A percentile compares a stretch with the other conserved stretches of the same genome.
These are phyloP conservation scores for Mirounga angustirostris DNA, from an alignment of 2,113 vertebrate species.

Conservation along the genomic window DNA sequence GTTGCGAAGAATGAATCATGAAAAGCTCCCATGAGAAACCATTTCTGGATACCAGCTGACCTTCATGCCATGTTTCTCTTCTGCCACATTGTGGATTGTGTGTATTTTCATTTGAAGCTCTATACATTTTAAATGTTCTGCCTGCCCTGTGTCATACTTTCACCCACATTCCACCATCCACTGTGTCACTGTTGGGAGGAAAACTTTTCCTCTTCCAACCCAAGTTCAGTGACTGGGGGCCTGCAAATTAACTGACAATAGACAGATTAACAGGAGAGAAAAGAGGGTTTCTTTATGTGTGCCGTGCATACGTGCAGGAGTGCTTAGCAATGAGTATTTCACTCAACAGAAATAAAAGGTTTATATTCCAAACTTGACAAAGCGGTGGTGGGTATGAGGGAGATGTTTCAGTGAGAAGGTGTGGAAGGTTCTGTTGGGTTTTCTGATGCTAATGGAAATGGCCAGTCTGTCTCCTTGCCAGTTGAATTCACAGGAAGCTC, in stretches of 20 bases:
- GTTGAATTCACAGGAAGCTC: neutral
- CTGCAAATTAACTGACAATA: neutral
- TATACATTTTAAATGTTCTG: neutral
- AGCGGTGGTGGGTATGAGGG: neutral
- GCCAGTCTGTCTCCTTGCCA: neutral
- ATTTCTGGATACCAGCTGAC: neutral
- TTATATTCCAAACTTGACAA: neutral
- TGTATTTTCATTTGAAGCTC: neutral
- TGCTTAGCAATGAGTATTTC: neutral
- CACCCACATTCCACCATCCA: neutral
- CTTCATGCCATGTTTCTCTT: neutral
- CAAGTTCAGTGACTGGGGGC: neutral
- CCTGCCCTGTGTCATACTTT: neutral
- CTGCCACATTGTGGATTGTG: neutral
- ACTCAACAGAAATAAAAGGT: neutral
- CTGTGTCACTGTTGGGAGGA: neutral
- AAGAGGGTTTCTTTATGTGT: neutral
- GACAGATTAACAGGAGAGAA: neutral
- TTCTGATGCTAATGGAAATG: constrained; percentile 1
- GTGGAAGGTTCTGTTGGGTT: neutral
- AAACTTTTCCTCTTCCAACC: neutral
- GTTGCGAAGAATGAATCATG: neutral
- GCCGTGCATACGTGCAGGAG: neutral
- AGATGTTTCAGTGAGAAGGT: neutral
- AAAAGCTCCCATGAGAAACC: neutral